Percentiles rank a stretch among this genome's conserved stretches.
Conservation (phyloP, 1,140 invertebrate species). For the Pinna nobilis region DNA sequence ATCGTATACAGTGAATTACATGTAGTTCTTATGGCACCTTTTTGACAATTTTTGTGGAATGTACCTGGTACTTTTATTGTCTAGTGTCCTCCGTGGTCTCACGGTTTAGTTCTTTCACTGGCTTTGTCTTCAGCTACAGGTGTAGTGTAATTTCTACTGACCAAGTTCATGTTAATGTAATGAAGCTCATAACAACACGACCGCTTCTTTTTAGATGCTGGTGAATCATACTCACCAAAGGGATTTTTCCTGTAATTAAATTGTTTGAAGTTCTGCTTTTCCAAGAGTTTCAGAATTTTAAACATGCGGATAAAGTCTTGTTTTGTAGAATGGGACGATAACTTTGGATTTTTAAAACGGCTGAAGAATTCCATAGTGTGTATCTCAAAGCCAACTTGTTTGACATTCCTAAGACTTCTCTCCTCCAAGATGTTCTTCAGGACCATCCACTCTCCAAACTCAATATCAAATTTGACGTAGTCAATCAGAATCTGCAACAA, state of each 20-base stretch:
- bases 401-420: constrained; percentile 49
- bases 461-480: constrained; percentile 63
- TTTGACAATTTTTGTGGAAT: too few species aligned
- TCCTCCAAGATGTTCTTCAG: constrained; percentile 45
- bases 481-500: constrained; percentile 47
- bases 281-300: constrained; percentile 41
- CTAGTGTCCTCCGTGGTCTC: too few species aligned
- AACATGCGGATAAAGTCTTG: constrained; percentile 55
- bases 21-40: too few species aligned
- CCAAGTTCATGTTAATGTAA: constrained; percentile 60
- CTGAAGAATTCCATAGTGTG: constrained; percentile 50
- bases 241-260: constrained; percentile 61
- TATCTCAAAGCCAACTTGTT: constrained; percentile 61
- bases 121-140: constrained; percentile 11
- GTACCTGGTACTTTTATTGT: too few species aligned
- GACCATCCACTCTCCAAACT: constrained; percentile 57
- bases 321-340: constrained; percentile 33
- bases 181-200: constrained; percentile 60
- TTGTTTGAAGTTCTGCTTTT: constrained; percentile 52
- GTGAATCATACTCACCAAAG: constrained; percentile 55
- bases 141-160: constrained; percentile 45
- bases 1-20: too few species aligned
- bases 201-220: constrained; percentile 30
- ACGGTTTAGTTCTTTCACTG: too few species aligned
- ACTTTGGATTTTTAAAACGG: constrained; percentile 8